Base-by-base conservation (phyloP, 2,113 vertebrate species). In the Aphyosemion australe region DNA sequence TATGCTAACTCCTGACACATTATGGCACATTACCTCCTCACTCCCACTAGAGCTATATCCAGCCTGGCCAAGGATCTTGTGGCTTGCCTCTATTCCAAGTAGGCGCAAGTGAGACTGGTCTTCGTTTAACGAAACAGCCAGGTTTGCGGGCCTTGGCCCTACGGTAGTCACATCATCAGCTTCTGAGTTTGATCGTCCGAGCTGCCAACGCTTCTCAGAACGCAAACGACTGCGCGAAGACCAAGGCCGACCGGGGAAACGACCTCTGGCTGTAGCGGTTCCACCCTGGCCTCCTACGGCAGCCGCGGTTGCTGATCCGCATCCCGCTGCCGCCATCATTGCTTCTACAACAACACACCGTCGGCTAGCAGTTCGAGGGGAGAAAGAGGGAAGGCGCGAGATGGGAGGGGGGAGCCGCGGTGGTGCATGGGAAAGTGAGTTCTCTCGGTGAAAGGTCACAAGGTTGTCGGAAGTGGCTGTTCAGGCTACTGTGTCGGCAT, bases 301-400 rank as follows among this genome's bases (percentile, higher is more conserved):
- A 90, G 94, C 93, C 91, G 93, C 93, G 93, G 94, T 94, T 93
- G 92, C 92, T 86, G 91, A 92, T 92, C 92, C 92, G 92, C 91
- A 93, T 90, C 92, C 94, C 92, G 92, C 94, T 88, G 94, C 94
- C 94, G 94, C 94, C 94, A 95, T 95, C 94, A 95, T 95, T 90
- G 90, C 89, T 92, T 90, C 87, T 86, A 93, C 91, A 93, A 92
- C 92, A 94, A 92, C 90, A 92, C 86, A 86, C 92, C 82, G 90
- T 90, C 72, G 82, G 91, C 91, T 87, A 91, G 83, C 76, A 87
- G 84, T 73, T 90, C 74, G 79, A 82, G 65, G 76, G 83, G 87
- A 91, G 83, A 89, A 86, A 92, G 90, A 92, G 91, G 89, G 91
- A 91, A 91, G 91, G 93, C 92, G 94, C 91, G 91, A 90, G 92